Evolutionary conservation across 2,888 invertebrate species (phyloP).

Genomic region (Rotaria socialis): DNA sequence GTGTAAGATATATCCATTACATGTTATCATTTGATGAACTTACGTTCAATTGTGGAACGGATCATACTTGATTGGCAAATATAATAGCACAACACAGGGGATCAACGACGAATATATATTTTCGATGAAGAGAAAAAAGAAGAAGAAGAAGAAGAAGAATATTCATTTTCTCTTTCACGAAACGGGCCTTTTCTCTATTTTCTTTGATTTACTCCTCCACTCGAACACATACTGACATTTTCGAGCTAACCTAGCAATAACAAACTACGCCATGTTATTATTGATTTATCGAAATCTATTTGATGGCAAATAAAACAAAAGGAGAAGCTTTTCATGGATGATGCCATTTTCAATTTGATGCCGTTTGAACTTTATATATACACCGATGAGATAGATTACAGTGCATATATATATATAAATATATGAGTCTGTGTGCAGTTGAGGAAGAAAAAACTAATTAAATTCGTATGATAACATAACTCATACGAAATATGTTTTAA

Average conservation of each 20-base stretch:
- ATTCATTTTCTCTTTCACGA: neutral
- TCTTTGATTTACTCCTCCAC: neutral
- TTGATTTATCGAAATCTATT: neutral
- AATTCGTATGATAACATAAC: neutral
- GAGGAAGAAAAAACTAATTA: neutral
- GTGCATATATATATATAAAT: too few relatives aligned
- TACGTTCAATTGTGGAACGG: constrained; percentile 5
- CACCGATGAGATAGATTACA: neutral
- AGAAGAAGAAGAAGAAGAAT: too few relatives aligned
- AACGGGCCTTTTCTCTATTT: neutral
- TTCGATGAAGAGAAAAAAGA: neutral
- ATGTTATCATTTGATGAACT: constrained; percentile 25
- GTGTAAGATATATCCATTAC: constrained; percentile 4
- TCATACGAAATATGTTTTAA: too few relatives aligned
- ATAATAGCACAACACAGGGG: neutral
- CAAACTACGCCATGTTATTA: neutral
- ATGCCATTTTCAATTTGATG: constrained; percentile 26
- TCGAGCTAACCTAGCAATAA: neutral
- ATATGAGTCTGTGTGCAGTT: too few relatives aligned
- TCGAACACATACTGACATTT: neutral
- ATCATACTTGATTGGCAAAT: neutral
- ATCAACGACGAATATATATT: neutral
- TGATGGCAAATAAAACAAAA: neutral
- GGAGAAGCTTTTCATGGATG: neutral
- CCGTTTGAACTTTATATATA: constrained; percentile 1